Base-by-base conservation (phyloP, 2,797 vertebrate genomes). In the Lepilemur septentrionalis region DNA sequence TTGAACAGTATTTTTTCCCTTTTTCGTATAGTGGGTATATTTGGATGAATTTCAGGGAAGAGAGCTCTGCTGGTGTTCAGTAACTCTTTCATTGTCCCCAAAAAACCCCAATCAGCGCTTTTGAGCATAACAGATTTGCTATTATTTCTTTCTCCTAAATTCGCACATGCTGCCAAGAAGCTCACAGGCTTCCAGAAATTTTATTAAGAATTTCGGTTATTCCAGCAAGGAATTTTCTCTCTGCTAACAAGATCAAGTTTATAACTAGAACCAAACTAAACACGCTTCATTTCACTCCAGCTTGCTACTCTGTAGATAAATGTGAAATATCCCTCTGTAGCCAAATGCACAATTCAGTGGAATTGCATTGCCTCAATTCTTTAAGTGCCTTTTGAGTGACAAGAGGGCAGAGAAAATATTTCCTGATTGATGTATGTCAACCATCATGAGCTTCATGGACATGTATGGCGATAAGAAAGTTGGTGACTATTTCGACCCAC, bases 131-230 rank as follows among this genome's bases (percentile, higher is more conserved):
- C 67, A 88, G 57, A 94, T 93, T 85, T 92, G 35, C 94, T 69
- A 96, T 75, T 94, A 91, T 86, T 95, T 95, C 25, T 82, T 96
- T 97, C n/a, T 97, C 28, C 78, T 89, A 81, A 88, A 94, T 84
- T 94, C 28, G 3, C 35, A 92, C 50, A 81, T 65, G 41, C 69
- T 97, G 63, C 69, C 76, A 95, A 95, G 59, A 65, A 75, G 9
- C 73, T 93, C 70, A 84, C 46, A 63, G 41, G 55, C 50, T 95
- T 97, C 91, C 76, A 86, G 70, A 73, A 93, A 94, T 92, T 94
- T 96, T 96, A 94, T 96, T 96, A 96, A 96, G 86, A 95, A 93
- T 95, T 96, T 79, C 35, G 92, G 41, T 65, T 94, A 97, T 81
- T 95, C 78, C 59, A 87, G 35, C 86, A 95, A 94, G 80, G 73